A percentile compares a stretch with the other conserved stretches of the same genome.
These are phyloP conservation scores for Allobates femoralis DNA, from an alignment of 2,797 vertebrate species.

Conservation along the genomic window DNA sequence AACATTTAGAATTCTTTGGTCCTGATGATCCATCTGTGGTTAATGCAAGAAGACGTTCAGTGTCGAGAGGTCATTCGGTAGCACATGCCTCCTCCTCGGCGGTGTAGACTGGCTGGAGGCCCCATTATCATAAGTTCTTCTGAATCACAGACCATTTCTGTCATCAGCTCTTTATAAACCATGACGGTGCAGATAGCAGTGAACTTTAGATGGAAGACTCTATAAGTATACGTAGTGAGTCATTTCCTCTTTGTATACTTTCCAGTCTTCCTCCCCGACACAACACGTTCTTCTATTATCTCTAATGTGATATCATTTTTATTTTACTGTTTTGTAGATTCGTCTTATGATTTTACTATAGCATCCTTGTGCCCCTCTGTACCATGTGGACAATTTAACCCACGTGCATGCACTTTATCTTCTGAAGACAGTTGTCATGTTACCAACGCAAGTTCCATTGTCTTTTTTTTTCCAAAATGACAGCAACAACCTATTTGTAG, in stretches of 20 bases:
- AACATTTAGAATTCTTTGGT: not conserved
- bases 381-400: not conserved
- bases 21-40: not conserved
- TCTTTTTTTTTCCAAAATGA: no score
- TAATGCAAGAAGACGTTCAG: not conserved
- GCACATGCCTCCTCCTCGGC: not conserved
- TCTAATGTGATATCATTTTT: not conserved
- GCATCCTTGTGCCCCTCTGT: not conserved
- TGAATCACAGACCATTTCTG: conserved; percentile 26
- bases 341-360: not conserved
- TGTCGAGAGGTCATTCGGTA: not conserved
- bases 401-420: not conserved
- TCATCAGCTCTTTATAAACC: conserved; percentile 41
- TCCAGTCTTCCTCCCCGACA: not conserved
- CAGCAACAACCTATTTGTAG: no score
- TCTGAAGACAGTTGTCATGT: not conserved
- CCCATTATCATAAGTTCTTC: not conserved
- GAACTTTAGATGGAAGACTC: not conserved
- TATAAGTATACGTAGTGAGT: conserved; percentile 34
- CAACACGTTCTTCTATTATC: conserved; percentile 20
- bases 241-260: not conserved
- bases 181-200: not conserved
- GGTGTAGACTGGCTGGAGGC: conserved; percentile 24
- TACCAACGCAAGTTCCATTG: not conserved
- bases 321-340: conserved; percentile 21